Evolutionary conservation across 2,888 invertebrate genomes (phyloP).

Genomic region (Brachyptera risi): DNA sequence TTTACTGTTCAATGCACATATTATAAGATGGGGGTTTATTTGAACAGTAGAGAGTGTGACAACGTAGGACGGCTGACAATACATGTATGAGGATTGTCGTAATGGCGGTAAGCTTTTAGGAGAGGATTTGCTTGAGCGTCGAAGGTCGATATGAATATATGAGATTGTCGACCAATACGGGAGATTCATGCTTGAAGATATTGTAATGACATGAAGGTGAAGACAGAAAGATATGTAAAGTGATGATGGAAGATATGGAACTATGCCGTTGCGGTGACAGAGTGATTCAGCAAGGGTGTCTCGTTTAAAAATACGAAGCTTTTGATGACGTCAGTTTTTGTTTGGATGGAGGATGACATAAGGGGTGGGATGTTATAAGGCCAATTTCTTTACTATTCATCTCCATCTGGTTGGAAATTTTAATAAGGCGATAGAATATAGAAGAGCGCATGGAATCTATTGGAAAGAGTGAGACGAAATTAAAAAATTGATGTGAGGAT

Average conservation of each 20-base stretch:
- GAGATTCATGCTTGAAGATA: too few relatives aligned
- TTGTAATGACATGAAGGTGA: not conserved
- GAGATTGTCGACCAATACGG: constrained; percentile 17
- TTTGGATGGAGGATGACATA: not conserved
- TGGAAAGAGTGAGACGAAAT: constrained; percentile 3
- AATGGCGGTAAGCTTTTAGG: not conserved
- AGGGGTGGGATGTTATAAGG: constrained; percentile 35
- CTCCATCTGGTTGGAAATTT: constrained; percentile 51
- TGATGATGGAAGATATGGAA: not conserved
- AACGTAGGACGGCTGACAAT: not conserved
- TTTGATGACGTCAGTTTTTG: constrained; percentile 12
- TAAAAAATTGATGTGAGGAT: constrained; percentile 9
- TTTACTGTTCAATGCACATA: constrained; percentile 14
- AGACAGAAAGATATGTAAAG: not conserved
- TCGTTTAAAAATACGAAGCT: constrained; percentile 11
- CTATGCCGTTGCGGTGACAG: constrained; percentile 4
- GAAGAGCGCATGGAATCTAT: not conserved
- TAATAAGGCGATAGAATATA: constrained; percentile 46
- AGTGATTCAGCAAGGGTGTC: constrained; percentile 17
- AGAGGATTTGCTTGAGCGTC: constrained; percentile 4
- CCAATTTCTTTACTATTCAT: constrained; percentile 50
- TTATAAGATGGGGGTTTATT: not conserved
- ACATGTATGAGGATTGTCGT: not conserved
- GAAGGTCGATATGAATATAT: constrained; percentile 17
- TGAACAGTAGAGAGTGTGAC: constrained; percentile 1